Evolutionary conservation across 1,140 invertebrate species (phyloP), one percentile per base, ranked within the genome.

Genomic region (Samia ricini): DNA sequence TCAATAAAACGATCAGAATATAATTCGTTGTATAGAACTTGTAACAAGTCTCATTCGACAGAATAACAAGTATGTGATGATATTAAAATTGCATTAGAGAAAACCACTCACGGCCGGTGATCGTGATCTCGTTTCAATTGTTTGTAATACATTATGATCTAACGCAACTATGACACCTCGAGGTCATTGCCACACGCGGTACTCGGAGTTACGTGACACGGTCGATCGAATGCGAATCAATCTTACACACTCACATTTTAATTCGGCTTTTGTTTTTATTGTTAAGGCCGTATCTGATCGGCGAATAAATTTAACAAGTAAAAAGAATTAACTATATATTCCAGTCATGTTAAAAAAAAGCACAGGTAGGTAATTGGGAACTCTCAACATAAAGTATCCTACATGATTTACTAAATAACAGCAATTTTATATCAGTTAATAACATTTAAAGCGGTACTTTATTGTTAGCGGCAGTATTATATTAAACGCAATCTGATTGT

Each of bases 181-280:
- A 55, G 22, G 52, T 55, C 52, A 24, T 55, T 55, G 22, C 52
- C 52, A 24, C 22, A 55, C 52, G n/a, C n/a, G 52, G 24, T 55
- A 55, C 52, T 15, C n/a, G 4, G 33, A 12, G 20, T 24, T 55
- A 55, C 24, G 21, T 24, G 52, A 55, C 52, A 55, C 52, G 20
- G 24, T 24, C 22, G 50, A 51, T 51, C 50, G 33, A 15, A 12
- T 42, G 33, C 33, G 33, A 42, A 42, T 42, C 33, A 42, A 42
- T 42, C 33, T 42, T 15, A 42, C 7, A 42, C 33, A 42, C 33
- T 42, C 7, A 7, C n/a, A 42, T 42, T 42, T 42, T 42, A 42
- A 42, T 42, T 42, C 15, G 4, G 10, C 33, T 42, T 42, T 42
- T 42, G 33, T 42, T 42, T 42, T 42, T 42, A 42, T 42, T 42